Conservation (phyloP, 2,888 invertebrate genomes). For the Drosophila limbata region DNA sequence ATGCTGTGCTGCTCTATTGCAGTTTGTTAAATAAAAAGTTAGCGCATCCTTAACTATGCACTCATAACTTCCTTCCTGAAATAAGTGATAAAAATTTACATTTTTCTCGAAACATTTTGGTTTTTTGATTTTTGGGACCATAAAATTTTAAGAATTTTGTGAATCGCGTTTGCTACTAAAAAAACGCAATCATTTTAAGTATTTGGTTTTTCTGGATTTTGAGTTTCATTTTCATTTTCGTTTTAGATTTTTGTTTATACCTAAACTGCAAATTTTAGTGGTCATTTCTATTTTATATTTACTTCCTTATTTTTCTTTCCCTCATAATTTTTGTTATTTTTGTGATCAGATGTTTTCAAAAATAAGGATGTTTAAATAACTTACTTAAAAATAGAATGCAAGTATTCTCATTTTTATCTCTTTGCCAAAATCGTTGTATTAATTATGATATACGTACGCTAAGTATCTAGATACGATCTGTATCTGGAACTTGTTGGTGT, state of each 20-base stretch:
- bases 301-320: slow-evolving; percentile 24
- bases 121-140: slow-evolving; percentile 38
- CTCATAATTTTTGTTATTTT: slow-evolving; percentile 47
- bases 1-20: slow-evolving; percentile 80
- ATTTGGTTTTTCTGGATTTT: slow-evolving; percentile 41
- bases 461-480: slow-evolving; percentile 31
- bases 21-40: slow-evolving; percentile 63
- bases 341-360: slow-evolving; percentile 85
- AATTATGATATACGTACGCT: slow-evolving; percentile 53
- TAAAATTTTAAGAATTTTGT: slow-evolving; percentile 68
- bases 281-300: slow-evolving; percentile 54
- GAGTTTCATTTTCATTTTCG: slow-evolving; percentile 37
- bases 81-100: slow-evolving; percentile 83
- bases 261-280: slow-evolving; percentile 71
- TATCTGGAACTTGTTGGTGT: slow-evolving; percentile 22
- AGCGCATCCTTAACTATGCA: slow-evolving; percentile 30
- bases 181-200: slow-evolving; percentile 82
- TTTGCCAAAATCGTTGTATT: slow-evolving; percentile 40
- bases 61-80: slow-evolving; percentile 56
- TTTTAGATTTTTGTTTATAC: slow-evolving; percentile 38
- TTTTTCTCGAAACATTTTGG: slow-evolving; percentile 51
- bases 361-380: slow-evolving; percentile 83
- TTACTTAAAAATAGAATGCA: slow-evolving; percentile 52
- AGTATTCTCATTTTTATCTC: slow-evolving; percentile 44
- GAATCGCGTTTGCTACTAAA: slow-evolving; percentile 85